Conservation (phyloP, 2,888 invertebrate species). For the Ichneumon xanthorius region DNA sequence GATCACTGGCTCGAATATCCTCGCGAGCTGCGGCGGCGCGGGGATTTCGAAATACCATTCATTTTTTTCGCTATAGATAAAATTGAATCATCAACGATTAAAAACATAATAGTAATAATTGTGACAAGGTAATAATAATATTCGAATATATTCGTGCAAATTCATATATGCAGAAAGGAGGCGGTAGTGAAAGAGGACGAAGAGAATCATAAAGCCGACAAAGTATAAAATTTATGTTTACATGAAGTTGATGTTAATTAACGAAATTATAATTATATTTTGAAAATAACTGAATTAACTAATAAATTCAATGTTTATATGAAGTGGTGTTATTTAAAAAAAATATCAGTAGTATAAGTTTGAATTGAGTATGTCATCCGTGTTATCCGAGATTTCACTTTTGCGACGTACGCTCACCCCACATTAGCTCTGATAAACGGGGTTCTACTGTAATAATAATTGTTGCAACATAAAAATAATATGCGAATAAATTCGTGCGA, state of each 20-base stretch:
- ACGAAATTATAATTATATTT: too few species aligned
- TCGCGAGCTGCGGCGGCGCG: constrained; percentile 6
- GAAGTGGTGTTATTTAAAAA: too few species aligned
- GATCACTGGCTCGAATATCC: constrained; percentile 31
- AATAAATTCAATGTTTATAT: too few species aligned
- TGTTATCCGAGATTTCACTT: too few species aligned
- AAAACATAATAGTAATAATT: neutral
- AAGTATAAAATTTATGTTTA: constrained; percentile 12
- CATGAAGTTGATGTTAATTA: too few species aligned
- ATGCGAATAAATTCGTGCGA: neutral
- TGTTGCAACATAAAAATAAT: neutral
- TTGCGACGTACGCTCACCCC: too few species aligned
- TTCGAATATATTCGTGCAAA: neutral
- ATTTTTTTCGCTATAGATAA: constrained; percentile 11
- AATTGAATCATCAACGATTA: neutral
- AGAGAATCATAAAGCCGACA: neutral
- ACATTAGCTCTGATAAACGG: too few species aligned
- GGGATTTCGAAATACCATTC: neutral
- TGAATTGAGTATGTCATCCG: too few species aligned
- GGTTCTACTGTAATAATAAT: neutral
- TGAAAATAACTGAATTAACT: too few species aligned
- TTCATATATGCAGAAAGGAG: constrained; percentile 16
- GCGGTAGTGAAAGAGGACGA: neutral
- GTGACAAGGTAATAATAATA: neutral
- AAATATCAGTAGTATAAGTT: too few species aligned